These are phyloP conservation scores for Axinella damicornis DNA, from an alignment of 37 sponge, comb jelly and placozoan species.

Conservation along the genomic window DNA sequence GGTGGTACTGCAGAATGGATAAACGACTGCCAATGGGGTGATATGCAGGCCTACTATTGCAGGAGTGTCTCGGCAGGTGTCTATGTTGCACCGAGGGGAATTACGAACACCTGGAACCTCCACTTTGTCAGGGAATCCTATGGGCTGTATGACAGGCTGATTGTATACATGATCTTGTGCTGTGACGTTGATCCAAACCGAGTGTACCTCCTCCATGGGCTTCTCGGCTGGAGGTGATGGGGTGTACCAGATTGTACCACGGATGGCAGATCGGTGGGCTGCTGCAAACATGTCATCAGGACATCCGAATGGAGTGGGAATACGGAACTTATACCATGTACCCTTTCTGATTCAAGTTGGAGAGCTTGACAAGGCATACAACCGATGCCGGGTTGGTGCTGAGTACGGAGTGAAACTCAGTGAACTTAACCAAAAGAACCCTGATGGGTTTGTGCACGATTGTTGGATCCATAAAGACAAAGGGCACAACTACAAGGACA, in stretches of 20 bases:
- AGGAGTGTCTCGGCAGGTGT: not conserved
- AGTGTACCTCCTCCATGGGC: conserved; percentile 30
- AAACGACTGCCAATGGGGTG: conserved; percentile 2
- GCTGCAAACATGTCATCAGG: conserved; percentile 25
- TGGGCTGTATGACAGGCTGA: not conserved
- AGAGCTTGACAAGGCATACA: not conserved
- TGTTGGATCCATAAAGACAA: not conserved
- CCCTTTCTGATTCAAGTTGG: not conserved
- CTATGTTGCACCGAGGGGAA: conserved; percentile 1
- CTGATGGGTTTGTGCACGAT: not conserved
- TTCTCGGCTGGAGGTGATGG: conserved; percentile 35
- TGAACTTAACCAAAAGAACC: not conserved
- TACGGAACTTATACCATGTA: not conserved
- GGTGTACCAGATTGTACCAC: conserved; percentile 16
- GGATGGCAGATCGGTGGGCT: conserved; percentile 36
- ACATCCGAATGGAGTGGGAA: conserved; percentile 21
- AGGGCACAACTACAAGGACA: not conserved
- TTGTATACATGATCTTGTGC: conserved; percentile 18
- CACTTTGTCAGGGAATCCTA: conserved; percentile 2
- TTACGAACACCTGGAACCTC: not conserved
- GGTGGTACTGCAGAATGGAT: not conserved
- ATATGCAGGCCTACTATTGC: not conserved
- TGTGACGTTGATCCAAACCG: conserved; percentile 10
- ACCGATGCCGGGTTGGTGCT: not conserved
- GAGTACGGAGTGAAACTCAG: not conserved